Evolutionary conservation across 1,140 invertebrate species (phyloP).

Genomic region (Diachasmimorpha longicaudata): DNA sequence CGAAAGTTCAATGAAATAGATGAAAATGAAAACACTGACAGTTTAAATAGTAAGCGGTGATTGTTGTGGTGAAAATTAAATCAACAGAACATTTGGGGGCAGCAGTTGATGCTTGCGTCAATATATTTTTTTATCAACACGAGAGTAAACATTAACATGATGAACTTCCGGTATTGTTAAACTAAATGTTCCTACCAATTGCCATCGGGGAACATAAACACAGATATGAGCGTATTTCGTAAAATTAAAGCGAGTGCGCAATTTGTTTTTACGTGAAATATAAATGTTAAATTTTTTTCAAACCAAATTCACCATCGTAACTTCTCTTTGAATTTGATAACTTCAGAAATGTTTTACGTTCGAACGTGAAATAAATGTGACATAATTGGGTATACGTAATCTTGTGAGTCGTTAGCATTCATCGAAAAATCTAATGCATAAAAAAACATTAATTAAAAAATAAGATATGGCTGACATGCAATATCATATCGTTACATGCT

Average conservation of each 20-base stretch:
- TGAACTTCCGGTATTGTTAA: background rate
- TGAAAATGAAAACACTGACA: background rate
- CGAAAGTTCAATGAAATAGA: background rate
- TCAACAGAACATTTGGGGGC: background rate
- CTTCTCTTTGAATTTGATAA: background rate
- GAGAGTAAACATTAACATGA: background rate
- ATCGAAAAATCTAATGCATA: no score
- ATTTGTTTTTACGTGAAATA: no score
- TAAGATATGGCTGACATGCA: background rate
- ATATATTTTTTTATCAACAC: background rate
- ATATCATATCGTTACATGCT: no score
- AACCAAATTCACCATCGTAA: background rate
- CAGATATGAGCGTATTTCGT: no score
- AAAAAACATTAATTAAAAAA: background rate
- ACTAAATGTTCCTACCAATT: background rate
- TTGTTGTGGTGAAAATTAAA: background rate
- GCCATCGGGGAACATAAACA: background rate
- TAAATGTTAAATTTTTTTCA: no score
- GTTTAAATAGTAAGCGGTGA: background rate
- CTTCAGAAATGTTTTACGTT: no score
- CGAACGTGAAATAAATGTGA: no score
- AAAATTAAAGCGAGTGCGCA: no score
- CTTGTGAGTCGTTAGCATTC: no score
- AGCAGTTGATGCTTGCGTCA: background rate
- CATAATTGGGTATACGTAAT: no score